Percentiles rank a stretch among this genome's conserved stretches.
Evolutionary conservation across 1,140 invertebrate genomes (phyloP).

Genomic region (Monochamus saltuarius): DNA sequence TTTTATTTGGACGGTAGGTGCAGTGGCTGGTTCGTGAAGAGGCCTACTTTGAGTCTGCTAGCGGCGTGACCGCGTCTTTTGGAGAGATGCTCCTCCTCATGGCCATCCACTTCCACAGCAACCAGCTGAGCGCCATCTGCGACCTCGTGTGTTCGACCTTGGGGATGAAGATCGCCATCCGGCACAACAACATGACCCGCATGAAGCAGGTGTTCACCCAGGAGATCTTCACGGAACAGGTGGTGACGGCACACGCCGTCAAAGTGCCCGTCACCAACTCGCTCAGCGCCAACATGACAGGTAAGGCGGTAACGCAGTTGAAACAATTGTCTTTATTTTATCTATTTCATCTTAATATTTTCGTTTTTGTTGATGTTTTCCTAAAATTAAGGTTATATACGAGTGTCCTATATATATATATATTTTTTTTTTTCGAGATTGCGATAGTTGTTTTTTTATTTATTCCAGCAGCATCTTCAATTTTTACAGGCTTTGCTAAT

Average conservation of each 20-base stretch:
- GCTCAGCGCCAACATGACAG: constrained; percentile 84
- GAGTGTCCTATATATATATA: no score
- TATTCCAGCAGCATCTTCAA: no score
- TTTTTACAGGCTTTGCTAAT: no score
- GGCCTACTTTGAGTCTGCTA: constrained; percentile 78
- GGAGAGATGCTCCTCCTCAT: constrained; percentile 96
- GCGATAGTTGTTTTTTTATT: no score
- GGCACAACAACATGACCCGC: constrained; percentile 85
- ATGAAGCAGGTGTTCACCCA: constrained; percentile 96
- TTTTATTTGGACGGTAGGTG: constrained; percentile 51
- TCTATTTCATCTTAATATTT: no score
- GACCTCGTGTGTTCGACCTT: constrained; percentile 92
- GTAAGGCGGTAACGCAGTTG: constrained; percentile 4
- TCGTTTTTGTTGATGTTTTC: no score
- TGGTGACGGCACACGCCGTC: constrained; percentile 92
- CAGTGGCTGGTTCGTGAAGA: constrained; percentile 91
- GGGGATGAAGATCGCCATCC: constrained; percentile 91
- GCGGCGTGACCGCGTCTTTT: constrained; percentile 80
- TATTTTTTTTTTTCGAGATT: no score
- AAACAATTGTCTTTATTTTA: no score
- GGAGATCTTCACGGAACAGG: constrained; percentile 97
- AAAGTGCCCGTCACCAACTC: constrained; percentile 92
- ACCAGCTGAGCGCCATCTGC: constrained; percentile 87
- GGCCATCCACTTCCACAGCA: constrained; percentile 96
- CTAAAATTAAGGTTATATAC: no score